These are phyloP conservation scores for Emydura subglobosa DNA, from an alignment of 2,113 vertebrate species.

Conservation along the genomic window DNA sequence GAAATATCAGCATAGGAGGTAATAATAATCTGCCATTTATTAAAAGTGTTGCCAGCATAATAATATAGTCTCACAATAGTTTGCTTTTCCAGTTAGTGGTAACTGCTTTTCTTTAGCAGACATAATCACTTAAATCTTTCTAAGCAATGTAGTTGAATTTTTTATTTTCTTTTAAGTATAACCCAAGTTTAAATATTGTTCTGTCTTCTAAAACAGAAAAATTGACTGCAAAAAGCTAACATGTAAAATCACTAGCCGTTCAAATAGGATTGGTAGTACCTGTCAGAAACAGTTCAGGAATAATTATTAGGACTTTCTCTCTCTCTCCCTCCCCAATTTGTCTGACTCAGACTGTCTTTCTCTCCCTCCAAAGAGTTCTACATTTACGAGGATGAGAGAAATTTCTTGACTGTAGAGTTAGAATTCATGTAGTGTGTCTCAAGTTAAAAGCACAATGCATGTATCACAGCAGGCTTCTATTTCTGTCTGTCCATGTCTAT, in stretches of 20 bases:
- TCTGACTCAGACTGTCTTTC: slow-evolving; percentile 15
- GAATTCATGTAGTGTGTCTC: slow-evolving; percentile 42
- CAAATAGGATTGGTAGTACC: neutral
- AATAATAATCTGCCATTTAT: neutral
- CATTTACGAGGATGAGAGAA: slow-evolving; percentile 22
- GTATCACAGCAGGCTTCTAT: slow-evolving; percentile 45
- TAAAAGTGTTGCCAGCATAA: neutral
- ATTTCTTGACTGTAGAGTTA: neutral
- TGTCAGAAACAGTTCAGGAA: neutral
- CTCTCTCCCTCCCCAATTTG: neutral
- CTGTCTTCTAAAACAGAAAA: neutral
- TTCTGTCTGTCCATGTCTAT: slow-evolving; percentile 25
- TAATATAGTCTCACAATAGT: neutral
- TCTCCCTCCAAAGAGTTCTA: slow-evolving; percentile 1
- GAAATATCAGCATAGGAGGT: neutral
- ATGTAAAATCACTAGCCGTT: neutral
- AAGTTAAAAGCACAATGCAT: slow-evolving; percentile 32
- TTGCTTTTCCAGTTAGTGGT: neutral
- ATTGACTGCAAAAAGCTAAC: neutral
- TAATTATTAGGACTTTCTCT: neutral
- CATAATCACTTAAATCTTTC: neutral
- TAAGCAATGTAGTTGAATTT: neutral
- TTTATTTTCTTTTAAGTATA: neutral
- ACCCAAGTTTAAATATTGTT: neutral
- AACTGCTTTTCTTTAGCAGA: neutral